Percentiles rank a stretch among this genome's conserved stretches.
Evolutionary conservation across 2,797 vertebrate species (phyloP).

Genomic region (Xerus rutilus): DNA sequence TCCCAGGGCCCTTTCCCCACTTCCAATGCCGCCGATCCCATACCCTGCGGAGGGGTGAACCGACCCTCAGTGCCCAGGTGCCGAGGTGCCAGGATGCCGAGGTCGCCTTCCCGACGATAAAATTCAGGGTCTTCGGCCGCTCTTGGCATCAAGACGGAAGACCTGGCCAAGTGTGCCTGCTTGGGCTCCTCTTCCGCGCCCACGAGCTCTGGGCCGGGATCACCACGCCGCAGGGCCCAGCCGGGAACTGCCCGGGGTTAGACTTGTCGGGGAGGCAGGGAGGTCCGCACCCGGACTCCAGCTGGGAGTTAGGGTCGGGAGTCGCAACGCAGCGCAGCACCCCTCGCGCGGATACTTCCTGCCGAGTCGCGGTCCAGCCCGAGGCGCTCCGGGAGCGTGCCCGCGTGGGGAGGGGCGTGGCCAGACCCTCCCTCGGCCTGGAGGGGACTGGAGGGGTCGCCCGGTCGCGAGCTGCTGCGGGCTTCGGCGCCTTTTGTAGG

Average conservation of each 20-base stretch:
- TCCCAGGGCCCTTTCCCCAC: background rate
- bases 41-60: no score
- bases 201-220: background rate
- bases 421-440: background rate
- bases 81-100: background rate
- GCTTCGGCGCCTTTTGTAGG: background rate
- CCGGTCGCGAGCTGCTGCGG: background rate
- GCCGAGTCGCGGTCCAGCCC: background rate
- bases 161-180: background rate
- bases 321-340: background rate
- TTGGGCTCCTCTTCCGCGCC: background rate
- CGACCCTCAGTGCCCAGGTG: background rate
- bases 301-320: background rate
- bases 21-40: background rate
- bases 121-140: background rate
- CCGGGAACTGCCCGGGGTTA: background rate
- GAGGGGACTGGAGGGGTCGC: background rate
- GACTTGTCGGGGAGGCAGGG: background rate
- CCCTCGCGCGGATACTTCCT: background rate
- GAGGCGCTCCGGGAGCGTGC: background rate
- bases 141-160: background rate
- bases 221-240: background rate
- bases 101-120: background rate
- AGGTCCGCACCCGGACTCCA: background rate
- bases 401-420: background rate